Conservation (phyloP, 2,113 vertebrate genomes). For the Meriones unguiculatus region DNA sequence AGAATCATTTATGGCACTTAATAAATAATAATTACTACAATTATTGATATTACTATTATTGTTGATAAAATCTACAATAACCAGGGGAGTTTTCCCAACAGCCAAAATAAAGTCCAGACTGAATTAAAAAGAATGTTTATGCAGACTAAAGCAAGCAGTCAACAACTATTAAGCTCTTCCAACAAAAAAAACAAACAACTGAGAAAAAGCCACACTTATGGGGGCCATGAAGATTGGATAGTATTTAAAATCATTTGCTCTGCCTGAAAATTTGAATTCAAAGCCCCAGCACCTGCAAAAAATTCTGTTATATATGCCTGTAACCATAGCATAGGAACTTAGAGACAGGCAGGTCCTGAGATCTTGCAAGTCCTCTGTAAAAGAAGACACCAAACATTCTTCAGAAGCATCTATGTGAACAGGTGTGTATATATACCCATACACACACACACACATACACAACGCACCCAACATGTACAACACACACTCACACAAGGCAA, state of each 20-base stretch:
- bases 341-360: not conserved
- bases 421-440: not conserved
- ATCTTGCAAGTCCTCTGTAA: not conserved
- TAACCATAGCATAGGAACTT: not conserved
- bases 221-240: not conserved
- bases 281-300: not conserved
- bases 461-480: no score
- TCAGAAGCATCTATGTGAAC: not conserved
- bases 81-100: not conserved
- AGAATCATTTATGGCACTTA: not conserved
- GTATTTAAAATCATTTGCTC: not conserved
- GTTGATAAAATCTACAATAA: not conserved
- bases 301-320: not conserved
- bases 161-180: not conserved
- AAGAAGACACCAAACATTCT: not conserved
- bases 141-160: not conserved
- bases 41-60: not conserved
- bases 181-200: not conserved
- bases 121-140: not conserved
- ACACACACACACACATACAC: not conserved
- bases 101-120: not conserved
- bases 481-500: no score
- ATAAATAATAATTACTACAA: not conserved
- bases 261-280: not conserved
- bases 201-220: not conserved